Percentiles rank a stretch among this genome's conserved stretches.
Evolutionary conservation across 2,797 vertebrate species (phyloP).

Genomic region (Kryptopterus vitreolus): DNA sequence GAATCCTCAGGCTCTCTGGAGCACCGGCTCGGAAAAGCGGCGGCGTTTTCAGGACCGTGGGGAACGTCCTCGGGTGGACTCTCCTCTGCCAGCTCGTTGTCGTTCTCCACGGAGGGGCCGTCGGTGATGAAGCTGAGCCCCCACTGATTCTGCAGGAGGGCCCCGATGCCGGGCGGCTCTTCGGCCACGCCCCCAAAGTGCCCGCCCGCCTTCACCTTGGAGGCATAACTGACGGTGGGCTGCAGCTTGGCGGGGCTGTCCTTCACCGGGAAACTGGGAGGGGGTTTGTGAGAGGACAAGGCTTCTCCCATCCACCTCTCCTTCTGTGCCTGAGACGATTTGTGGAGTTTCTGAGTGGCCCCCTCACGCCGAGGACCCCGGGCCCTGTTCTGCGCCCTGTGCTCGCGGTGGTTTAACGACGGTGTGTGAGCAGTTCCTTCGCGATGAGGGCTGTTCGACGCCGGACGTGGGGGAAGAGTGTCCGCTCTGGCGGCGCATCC

Average conservation of each 20-base stretch:
- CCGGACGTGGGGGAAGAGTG: slow-evolving; percentile 61
- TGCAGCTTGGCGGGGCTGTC: slow-evolving; percentile 85
- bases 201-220: slow-evolving; percentile 83
- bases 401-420: slow-evolving; percentile 69
- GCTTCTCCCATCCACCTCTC: slow-evolving; percentile 78
- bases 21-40: slow-evolving; percentile 6
- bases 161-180: slow-evolving; percentile 76
- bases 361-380: slow-evolving; percentile 70
- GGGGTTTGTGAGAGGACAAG: slow-evolving; percentile 80
- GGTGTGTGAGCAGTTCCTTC: slow-evolving; percentile 60
- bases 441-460: slow-evolving; percentile 40
- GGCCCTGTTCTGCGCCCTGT: slow-evolving; percentile 68
- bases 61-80: slow-evolving; percentile 41
- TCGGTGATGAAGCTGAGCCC: slow-evolving; percentile 85
- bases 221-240: slow-evolving; percentile 84
- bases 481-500: slow-evolving; percentile 67
- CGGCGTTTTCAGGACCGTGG: slow-evolving; percentile 22
- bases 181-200: slow-evolving; percentile 63
- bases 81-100: slow-evolving; percentile 47
- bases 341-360: slow-evolving; percentile 61
- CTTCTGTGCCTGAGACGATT: slow-evolving; percentile 60
- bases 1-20: slow-evolving; percentile 62
- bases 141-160: slow-evolving; percentile 85
- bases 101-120: slow-evolving; percentile 50
- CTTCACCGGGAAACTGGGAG: slow-evolving; percentile 82